These are phyloP conservation scores for Penelope pileata DNA, from an alignment of 2,113 vertebrate species.

Conservation along the genomic window DNA sequence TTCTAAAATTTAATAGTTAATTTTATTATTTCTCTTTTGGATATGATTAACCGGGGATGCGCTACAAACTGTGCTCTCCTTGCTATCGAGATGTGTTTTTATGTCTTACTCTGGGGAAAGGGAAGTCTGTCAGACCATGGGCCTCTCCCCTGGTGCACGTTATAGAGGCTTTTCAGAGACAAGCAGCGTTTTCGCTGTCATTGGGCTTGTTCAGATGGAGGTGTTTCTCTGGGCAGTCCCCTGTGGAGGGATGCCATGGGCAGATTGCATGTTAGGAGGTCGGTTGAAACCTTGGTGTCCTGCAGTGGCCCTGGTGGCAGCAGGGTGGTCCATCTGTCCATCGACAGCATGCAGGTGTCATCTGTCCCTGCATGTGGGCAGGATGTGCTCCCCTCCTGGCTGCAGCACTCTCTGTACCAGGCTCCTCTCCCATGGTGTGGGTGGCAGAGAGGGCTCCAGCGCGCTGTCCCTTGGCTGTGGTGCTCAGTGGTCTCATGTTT, in stretches of 20 bases:
- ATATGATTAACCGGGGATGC: constrained; percentile 75
- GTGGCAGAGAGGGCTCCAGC: accelerated
- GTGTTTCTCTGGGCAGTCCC: constrained; percentile 87
- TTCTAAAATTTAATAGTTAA: constrained; percentile 82
- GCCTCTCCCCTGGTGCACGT: constrained; percentile 91
- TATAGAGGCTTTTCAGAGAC: constrained; percentile 95
- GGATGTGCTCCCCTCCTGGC: neutral
- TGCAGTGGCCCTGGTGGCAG: too few species aligned
- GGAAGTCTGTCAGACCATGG: constrained; percentile 84
- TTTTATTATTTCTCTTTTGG: constrained; percentile 80
- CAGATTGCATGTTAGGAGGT: constrained; percentile 61
- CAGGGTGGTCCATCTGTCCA: too few species aligned
- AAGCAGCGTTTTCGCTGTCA: constrained; percentile 95
- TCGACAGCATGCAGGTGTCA: too few species aligned
- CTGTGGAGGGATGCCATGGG: constrained; percentile 84
- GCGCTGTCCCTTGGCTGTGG: neutral
- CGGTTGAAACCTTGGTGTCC: neutral
- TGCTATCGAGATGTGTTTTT: constrained; percentile 67
- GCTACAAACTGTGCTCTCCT: constrained; percentile 63
- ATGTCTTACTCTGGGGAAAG: constrained; percentile 81
- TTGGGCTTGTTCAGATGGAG: constrained; percentile 93
- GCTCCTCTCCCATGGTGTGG: neutral
- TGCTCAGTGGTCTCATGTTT: neutral
- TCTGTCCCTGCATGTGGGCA: too few species aligned
- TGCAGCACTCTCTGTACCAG: accelerated